Base-by-base conservation (phyloP, 2,797 vertebrate species). In the Pseudomugil tenellus region DNA sequence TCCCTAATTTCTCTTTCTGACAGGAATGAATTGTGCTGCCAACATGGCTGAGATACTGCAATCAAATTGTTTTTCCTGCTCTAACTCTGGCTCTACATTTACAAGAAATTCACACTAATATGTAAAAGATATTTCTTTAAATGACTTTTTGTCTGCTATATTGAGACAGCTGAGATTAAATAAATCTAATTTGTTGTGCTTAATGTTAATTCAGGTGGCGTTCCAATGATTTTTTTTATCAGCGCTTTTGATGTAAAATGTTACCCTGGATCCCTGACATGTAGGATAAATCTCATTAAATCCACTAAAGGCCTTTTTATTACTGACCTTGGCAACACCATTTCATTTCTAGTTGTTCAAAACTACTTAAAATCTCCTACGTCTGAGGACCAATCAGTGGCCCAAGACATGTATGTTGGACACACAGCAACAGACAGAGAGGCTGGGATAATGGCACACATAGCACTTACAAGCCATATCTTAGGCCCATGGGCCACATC, bases 331-430 rank as follows among this genome's bases (percentile, higher is more conserved):
- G 79, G 73, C 63, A 67, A 43, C 56, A 19, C 29, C 21, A 49
- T 61, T 76, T 81, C 58, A 73, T 87, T 77, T 77, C 52, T 19
- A 26, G 17, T 39, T 81, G 64, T 75, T 79, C 39, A 72, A 80
- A 84, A 67, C 51, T 54, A 58, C 69, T 74, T 61, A 71, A 77
- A 76, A 28, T 62, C 28, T 56, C 46, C 55, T 57, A 66, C 32
- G 67, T 62, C 72, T 35, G 43, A 77, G 43, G 72, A 70, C 68
- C 70, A 74, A 77, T 85, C 60, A 78, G 65, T 29, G 37, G 34
- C 46, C 54, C 28, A 49, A 53, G 48, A 29, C 41, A 55, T n/a
- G 55, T 48, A 58, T 46, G 48, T 63, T 34, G 54, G 58, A 65
- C 43, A 46, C 43, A 68, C 25, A 6, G 52, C 7, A 4, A 61